phyloP scores from a whole-genome alignment of 2,888 invertebrate genomes.

The Muscina levida region DNA sequence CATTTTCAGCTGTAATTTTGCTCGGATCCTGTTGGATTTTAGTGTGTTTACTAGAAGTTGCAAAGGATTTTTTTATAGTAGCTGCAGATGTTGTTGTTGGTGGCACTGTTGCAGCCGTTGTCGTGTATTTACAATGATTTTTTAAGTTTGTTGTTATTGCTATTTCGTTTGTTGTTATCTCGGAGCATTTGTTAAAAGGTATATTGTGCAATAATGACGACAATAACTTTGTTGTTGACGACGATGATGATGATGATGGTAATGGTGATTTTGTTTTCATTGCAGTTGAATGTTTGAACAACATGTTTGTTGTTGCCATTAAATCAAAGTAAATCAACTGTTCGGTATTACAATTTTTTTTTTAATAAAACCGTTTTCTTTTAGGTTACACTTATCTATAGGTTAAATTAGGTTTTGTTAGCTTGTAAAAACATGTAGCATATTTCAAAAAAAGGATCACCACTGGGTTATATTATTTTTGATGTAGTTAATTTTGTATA shows the following conservation, averaged over 20 bases:
- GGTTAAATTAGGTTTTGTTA: neutral
- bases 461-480: neutral
- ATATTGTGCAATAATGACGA: constrained; percentile 29
- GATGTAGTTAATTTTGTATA: neutral
- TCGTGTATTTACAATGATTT: constrained; percentile 44
- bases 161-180: constrained; percentile 43
- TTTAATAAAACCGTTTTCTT: neutral
- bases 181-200: constrained; percentile 24
- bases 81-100: constrained; percentile 22
- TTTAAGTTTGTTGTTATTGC: constrained; percentile 38
- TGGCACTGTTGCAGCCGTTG: constrained; percentile 28
- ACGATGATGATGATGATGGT: constrained; percentile 42
- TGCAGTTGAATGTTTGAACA: constrained; percentile 21
- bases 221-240: constrained; percentile 26
- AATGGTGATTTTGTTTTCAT: constrained; percentile 39
- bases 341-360: neutral
- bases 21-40: constrained; percentile 50
- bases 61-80: constrained; percentile 38
- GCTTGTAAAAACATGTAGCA: neutral
- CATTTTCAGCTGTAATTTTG: constrained; percentile 47
- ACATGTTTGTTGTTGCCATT: constrained; percentile 28
- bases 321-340: no score
- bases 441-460: neutral
- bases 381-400: neutral
- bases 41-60: no score